Conservation (phyloP, 2,113 vertebrate genomes). For the Pseudonaja textilis region DNA sequence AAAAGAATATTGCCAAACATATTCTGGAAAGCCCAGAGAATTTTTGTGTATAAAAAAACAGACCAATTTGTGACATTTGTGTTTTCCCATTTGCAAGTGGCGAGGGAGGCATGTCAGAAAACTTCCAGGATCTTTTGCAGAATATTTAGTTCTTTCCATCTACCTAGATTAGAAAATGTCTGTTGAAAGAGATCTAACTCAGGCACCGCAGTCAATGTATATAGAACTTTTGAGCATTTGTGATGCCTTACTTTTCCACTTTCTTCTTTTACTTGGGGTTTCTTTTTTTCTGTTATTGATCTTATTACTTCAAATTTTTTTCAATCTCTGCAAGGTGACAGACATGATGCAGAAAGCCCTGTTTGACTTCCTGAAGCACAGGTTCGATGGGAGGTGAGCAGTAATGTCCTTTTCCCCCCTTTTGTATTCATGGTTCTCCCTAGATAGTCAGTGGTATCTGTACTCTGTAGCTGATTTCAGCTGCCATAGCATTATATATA, state of each 20-base stretch:
- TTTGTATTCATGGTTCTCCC: neutral
- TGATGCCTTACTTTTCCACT: conserved; percentile 37
- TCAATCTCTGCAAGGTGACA: conserved; percentile 84
- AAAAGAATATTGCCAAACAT: neutral
- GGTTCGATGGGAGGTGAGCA: conserved; percentile 98
- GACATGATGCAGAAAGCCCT: conserved; percentile 99
- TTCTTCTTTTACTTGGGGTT: conserved; percentile 61
- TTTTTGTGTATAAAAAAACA: neutral
- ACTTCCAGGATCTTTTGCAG: neutral
- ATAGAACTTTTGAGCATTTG: conserved; percentile 19
- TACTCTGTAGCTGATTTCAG: neutral
- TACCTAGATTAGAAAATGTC: neutral
- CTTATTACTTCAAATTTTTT: conserved; percentile 60
- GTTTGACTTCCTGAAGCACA: conserved; percentile 99
- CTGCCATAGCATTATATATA: neutral
- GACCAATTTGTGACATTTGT: neutral
- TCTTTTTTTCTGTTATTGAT: conserved; percentile 59
- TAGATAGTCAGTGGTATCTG: neutral
- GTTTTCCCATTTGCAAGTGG: neutral
- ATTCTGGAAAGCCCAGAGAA: neutral
- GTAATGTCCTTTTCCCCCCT: conserved; percentile 51
- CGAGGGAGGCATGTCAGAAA: conserved; percentile 18
- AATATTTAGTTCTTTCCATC: neutral
- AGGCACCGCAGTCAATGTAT: neutral
- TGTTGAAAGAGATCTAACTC: neutral